Evolutionary conservation across 2,113 vertebrate species (phyloP), one percentile per base, ranked within the genome.

Genomic region (Microcebus jonahi): DNA sequence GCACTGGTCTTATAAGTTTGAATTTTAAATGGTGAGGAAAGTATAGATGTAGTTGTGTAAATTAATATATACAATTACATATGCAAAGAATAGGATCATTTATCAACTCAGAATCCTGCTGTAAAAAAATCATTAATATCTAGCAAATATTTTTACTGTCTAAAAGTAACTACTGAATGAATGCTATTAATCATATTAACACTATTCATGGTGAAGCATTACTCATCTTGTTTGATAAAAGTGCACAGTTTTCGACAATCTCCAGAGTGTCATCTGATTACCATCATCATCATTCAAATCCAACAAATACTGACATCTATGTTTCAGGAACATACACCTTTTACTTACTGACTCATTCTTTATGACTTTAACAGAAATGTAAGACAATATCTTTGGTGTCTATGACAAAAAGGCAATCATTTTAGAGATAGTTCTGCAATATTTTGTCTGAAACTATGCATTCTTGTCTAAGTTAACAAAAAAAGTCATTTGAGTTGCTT

Each of bases 151-250:
- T 57, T 73, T 81, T 67, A 76, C 53, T 83, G 4, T 77, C 39
- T 95, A 91, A 67, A 84, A 25, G 17, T 90, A 92, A 88, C 31
- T 86, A n/a, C 13, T 65, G 53, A 39, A 89, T 57, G 94, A 97
- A 71, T 75, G 39, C 34, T 85, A 82, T 90, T 97, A 93, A 96
- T 97, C 55, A 76, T 50, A 81, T 96, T 95, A 98, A 96, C 20
- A 68, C 48, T 59, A 82, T 55, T 96, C 77, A 63, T 48, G 29
- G 50, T 25, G n/a, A 96, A 94, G 14, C 53, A 61, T 71, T 96
- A 90, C 12, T 96, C 39, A 81, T 88, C 9, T 89, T 39, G 10
- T 27, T 89, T 95, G 73, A 96, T 92, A 18, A 67, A 63, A 91
- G 53, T 94, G 31, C 65, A 77, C 21, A 77, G 25, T 63, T 90